Base-by-base conservation (phyloP, 2,888 invertebrate genomes). In the Julus scandinavius region DNA sequence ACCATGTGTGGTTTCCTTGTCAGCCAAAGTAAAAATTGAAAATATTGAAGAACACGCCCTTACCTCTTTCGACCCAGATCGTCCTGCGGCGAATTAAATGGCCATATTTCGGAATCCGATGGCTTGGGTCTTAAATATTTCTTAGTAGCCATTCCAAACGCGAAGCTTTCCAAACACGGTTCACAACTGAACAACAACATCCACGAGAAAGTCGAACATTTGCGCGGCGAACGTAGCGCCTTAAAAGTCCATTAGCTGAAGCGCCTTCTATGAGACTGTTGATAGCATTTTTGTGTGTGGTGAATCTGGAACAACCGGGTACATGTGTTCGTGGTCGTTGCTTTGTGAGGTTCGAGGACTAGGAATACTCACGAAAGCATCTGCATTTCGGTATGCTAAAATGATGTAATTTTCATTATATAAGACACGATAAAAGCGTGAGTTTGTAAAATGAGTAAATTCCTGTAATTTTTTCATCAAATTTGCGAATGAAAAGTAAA, bases 321-420 rank as follows among this genome's bases (percentile, higher is more conserved):
- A 72, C 72, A 72, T 72, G 72, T 72, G 72, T 72, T 72, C 72
- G 72, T 72, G 72, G 72, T 72, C 72, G 0, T 29, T 72, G 72
- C 72, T 72, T 72, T 72, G 72, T 72, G 72, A 29, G 11, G n/a
- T 63, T 63, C 29, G 72, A 5, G n/a, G 72, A 29, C 1, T 72
- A 29, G 72, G 72, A 72, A 20, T 72, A 29, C 6, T 29, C 29
- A 29, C 72, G 29, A 72, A 72, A 72, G 29, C 20, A 72, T 29
- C 72, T 9, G 29, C 72, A 20, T 72, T 29, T 72, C 72, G 72
- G 72, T 72, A 72, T 72, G 72, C 9, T 9, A n/a, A 29, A 29
- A 29, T 7, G 41, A 45, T 45, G 6, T 72, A 72, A 72, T 72
- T 72, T 15, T 2, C 15, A 54, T 72, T 72, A 29, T 9, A 29